phyloP scores from a whole-genome alignment of 2,797 vertebrate genomes.

The Yasuhikotakia modesta region DNA sequence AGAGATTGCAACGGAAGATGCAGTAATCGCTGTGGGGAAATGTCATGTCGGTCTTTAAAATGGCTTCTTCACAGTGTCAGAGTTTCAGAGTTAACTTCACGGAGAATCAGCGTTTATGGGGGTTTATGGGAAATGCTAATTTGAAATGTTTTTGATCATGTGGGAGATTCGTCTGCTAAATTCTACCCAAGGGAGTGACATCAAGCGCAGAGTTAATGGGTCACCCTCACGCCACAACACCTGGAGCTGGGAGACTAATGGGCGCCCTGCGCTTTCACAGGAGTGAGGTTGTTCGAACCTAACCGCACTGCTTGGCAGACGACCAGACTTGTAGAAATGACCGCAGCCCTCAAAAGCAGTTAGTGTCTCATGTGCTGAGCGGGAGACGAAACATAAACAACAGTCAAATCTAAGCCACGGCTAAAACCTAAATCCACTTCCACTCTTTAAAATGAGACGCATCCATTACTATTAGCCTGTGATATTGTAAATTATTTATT shows the following conservation, averaged over 20 bases:
- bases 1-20: neutral
- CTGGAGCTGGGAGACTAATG: constrained; percentile 25
- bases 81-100: neutral
- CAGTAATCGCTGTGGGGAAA: neutral
- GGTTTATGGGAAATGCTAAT: neutral
- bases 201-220: neutral
- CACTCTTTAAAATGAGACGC: constrained; percentile 20
- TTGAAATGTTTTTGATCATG: neutral
- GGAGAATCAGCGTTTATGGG: neutral
- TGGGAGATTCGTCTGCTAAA: neutral
- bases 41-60: constrained; percentile 5
- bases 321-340: constrained; percentile 40
- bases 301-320: constrained; percentile 32
- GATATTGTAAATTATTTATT: constrained; percentile 39
- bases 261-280: constrained; percentile 26
- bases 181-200: neutral
- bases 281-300: constrained; percentile 17
- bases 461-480: constrained; percentile 3
- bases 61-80: constrained; percentile 30
- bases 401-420: constrained; percentile 24
- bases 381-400: constrained; percentile 29
- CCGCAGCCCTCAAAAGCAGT: constrained; percentile 48
- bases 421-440: constrained; percentile 26
- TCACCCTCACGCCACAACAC: constrained; percentile 7
- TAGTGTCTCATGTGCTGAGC: constrained; percentile 23